Evolutionary conservation across 2,797 vertebrate species (phyloP), one percentile per base, ranked within the genome.

Genomic region (Ispidina lecontei): DNA sequence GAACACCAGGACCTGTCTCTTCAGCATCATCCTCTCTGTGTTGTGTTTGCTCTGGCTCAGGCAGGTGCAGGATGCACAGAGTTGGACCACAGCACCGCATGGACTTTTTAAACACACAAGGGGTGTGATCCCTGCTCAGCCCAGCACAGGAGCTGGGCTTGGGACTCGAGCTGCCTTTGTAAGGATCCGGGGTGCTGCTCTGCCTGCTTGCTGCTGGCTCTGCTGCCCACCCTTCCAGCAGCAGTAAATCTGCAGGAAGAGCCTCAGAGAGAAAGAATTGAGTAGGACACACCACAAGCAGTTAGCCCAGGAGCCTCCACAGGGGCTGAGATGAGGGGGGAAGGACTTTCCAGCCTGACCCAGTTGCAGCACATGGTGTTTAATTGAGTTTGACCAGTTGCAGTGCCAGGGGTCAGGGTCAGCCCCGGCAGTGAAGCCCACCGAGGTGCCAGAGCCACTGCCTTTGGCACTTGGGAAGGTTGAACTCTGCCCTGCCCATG

Each of bases 331-430:
- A 2, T 10, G 60, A 39, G 55, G 93, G 89, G 56, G 89, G 55
- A n/a, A 22, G 64, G n/a, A 9, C 43, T 21, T 14, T 56, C 7
- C 4, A 0, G 80, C 9, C 68, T 93, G 90, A 87, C 89, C 91
- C 95, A 92, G 71, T 85, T 94, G 86, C 67, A 5, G 22, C 4
- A 2, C 52, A 3, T 20, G 55, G 65, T 21, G 1, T 14, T 56
- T 94, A 90, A 95, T 90, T 91, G 95, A 95, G 87, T 86, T 92
- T 94, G 94, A 93, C 88, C 23, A 0, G 12, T 10, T 12, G 25
- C 54, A 4, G 37, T 7, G 68, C 63, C 35, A 1, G 0, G 5
- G 67, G 35, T 84, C 43, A 1, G 73, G 87, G 90, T 84, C 92
- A 94, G 88, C 51, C 52, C 71, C 4, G 1, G 62, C 1, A 3